Evolutionary conservation across 2,113 vertebrate genomes (phyloP).

Genomic region (Mesocricetus auratus): DNA sequence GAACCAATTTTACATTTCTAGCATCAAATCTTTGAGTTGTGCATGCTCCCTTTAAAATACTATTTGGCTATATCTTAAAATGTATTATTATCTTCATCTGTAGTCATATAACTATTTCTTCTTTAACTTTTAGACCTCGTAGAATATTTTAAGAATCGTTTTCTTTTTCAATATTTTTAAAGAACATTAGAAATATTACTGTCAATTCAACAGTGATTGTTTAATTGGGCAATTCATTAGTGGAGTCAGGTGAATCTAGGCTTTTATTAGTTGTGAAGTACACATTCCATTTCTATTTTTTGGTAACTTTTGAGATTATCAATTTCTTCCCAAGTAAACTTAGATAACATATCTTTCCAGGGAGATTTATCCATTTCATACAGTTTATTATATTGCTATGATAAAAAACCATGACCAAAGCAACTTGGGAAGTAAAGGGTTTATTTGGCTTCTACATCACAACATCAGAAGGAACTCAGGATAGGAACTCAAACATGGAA

Average conservation of each 20-base stretch:
- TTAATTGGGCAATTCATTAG: neutral
- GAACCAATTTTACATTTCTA: neutral
- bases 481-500: neutral
- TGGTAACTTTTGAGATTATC: neutral
- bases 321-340: neutral
- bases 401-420: neutral
- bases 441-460: neutral
- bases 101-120: neutral
- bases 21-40: neutral
- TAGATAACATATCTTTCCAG: neutral
- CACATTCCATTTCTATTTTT: neutral
- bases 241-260: neutral
- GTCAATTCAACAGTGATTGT: neutral
- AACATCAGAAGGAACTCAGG: neutral
- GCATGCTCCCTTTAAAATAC: neutral
- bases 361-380: slow-evolving; percentile 7
- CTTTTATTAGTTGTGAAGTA: neutral
- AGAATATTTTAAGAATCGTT: neutral
- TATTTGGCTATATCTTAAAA: neutral
- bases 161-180: neutral
- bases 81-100: neutral
- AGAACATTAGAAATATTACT: neutral
- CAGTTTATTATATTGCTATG: neutral
- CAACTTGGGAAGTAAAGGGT: neutral
- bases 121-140: neutral